Conservation (phyloP, 2,113 vertebrate genomes). For the Brachyistius frenatus region DNA sequence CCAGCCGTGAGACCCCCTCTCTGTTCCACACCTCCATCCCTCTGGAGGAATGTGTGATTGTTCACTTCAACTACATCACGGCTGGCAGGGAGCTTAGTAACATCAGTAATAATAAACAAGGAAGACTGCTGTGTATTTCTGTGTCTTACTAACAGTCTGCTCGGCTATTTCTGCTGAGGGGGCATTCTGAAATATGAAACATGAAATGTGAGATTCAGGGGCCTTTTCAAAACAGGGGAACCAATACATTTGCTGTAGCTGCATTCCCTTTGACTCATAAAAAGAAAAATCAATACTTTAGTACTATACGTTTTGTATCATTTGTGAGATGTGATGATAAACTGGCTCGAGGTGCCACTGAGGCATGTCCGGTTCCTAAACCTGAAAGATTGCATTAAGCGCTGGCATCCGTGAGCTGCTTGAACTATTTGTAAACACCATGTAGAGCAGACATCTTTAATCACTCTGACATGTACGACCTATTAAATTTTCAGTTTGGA, state of each 20-base stretch:
- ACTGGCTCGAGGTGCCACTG: background rate
- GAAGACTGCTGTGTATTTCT: constrained; percentile 59
- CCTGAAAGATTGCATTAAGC: constrained; percentile 10
- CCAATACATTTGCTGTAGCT: constrained; percentile 6
- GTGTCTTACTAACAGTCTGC: constrained; percentile 43
- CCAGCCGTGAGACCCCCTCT: constrained; percentile 31
- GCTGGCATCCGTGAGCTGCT: constrained; percentile 7
- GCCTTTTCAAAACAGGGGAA: constrained; percentile 53
- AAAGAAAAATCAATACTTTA: background rate
- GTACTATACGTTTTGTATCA: background rate
- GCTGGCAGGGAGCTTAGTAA: constrained; percentile 32
- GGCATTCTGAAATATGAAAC: constrained; percentile 56
- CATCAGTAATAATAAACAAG: constrained; percentile 49
- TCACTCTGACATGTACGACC: constrained; percentile 48
- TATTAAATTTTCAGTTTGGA: constrained; percentile 52
- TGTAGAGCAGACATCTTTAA: constrained; percentile 57
- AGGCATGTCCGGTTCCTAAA: constrained; percentile 19
- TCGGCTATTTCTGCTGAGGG: constrained; percentile 56
- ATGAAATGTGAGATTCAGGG: constrained; percentile 51
- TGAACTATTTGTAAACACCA: constrained; percentile 63
- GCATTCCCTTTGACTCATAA: background rate
- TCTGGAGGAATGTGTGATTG: constrained; percentile 40
- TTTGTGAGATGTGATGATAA: background rate
- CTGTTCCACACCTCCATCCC: constrained; percentile 48
- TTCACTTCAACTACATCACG: constrained; percentile 19